Percentiles rank a stretch among this genome's conserved stretches.
phyloP scores from a whole-genome alignment of 2,113 vertebrate species.

The Alces alces region DNA sequence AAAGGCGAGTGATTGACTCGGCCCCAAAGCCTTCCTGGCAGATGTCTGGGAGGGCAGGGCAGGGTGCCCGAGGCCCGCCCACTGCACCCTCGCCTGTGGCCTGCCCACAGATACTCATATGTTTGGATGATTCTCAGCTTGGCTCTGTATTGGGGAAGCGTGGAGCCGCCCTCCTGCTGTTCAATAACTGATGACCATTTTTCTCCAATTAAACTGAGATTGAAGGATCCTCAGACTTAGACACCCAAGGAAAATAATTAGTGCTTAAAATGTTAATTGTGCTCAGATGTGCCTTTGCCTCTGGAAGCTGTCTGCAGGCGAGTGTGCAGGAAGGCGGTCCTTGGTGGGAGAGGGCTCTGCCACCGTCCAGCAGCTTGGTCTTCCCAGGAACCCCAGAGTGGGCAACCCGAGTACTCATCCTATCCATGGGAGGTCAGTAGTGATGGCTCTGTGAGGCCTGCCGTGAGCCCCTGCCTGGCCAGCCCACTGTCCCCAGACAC shows the following conservation, averaged over 20 bases:
- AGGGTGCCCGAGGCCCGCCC: not conserved
- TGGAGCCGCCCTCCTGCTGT: slow-evolving; percentile 23
- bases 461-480: not conserved
- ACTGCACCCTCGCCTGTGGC: slow-evolving; percentile 9
- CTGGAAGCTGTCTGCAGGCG: not conserved
- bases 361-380: accelerated
- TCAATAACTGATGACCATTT: slow-evolving; percentile 66
- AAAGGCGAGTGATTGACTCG: not conserved
- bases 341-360: not conserved
- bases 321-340: not conserved
- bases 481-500: not conserved
- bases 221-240: slow-evolving; percentile 55
- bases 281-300: slow-evolving; percentile 36
- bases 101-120: not conserved
- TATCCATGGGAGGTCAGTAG: not conserved
- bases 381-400: accelerated
- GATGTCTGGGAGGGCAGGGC: slow-evolving; percentile 35
- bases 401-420: not conserved
- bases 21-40: slow-evolving; percentile 46
- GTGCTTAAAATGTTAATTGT: slow-evolving; percentile 69
- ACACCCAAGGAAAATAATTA: slow-evolving; percentile 68
- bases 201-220: slow-evolving; percentile 66
- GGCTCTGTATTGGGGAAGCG: not conserved
- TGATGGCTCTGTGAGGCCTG: not conserved
- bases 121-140: not conserved